Conservation (phyloP, 2,797 vertebrate genomes). For the Pipistrellus kuhlii region DNA sequence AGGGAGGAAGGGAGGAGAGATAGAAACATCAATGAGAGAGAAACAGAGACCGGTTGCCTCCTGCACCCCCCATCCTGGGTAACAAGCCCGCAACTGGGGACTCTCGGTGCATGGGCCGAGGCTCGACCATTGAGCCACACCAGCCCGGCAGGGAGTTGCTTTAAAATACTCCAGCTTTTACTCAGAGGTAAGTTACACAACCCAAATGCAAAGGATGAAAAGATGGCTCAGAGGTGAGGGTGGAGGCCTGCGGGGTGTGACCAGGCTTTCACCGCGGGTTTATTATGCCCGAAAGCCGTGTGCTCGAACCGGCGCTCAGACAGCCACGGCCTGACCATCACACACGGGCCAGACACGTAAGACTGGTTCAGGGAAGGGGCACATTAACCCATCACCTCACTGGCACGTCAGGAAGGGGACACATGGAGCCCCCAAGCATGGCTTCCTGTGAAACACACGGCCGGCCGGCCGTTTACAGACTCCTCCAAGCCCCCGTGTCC, state of each 20-base stretch:
- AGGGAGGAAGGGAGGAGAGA: too few relatives aligned
- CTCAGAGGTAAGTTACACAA: not conserved
- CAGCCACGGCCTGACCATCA: not conserved
- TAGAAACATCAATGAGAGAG: too few relatives aligned
- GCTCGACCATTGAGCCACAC: too few relatives aligned
- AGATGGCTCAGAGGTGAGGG: not conserved
- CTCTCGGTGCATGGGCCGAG: too few relatives aligned
- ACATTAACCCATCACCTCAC: not conserved
- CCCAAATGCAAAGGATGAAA: conserved; percentile 2
- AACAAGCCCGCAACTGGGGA: too few relatives aligned
- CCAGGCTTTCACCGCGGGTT: not conserved
- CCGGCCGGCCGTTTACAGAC: not conserved
- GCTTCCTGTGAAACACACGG: not conserved
- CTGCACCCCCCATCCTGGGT: too few relatives aligned
- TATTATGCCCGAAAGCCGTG: not conserved
- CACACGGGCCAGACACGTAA: not conserved
- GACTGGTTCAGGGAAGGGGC: not conserved
- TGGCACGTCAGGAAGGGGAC: not conserved
- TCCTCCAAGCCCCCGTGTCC: not conserved
- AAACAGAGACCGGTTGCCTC: too few relatives aligned
- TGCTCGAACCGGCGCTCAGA: not conserved
- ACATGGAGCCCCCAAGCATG: too few relatives aligned
- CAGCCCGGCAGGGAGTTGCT: not conserved
- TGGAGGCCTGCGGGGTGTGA: not conserved
- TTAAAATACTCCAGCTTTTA: not conserved